Base-by-base conservation (phyloP, 1,140 invertebrate species). In the Diachasmimorpha longicaudata region DNA sequence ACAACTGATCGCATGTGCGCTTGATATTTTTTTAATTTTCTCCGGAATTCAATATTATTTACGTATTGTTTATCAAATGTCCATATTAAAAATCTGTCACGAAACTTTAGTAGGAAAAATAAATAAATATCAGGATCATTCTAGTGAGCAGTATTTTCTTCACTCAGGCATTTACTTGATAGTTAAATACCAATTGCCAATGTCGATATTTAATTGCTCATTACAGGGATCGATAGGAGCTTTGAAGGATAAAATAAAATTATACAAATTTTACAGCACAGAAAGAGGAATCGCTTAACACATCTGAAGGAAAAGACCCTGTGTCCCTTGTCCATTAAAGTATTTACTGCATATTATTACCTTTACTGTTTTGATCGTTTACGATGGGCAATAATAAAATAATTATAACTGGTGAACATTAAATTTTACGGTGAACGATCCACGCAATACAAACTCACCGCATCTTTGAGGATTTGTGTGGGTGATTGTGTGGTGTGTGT, bases 301-400 rank as follows among this genome's bases (percentile, higher is more conserved):
- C 79, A 77, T 81, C 63, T 67, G 39, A 73, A 52, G 76, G 70
- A 79, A n/a, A n/a, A 79, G 74, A 11, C 4, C 13, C 11, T 68
- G 25, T 68, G 75, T 77, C 80, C 75, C 81, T 76, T 80, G 76
- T 82, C 81, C 81, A 82, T 82, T 82, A 82, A 81, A 76, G 79
- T 81, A 80, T 81, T 81, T 82, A 82, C 80, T 82, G 78, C 79
- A 79, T 82, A 81, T 81, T 80, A 82, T 82, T 82, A 80, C 79
- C 78, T 81, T 82, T 82, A 80, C 46, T 36, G 58, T 67, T 83
- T 84, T 79, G 81, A 85, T 86, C 80, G 79, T 86, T 86, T 86
- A 86, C 85, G 86, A 84, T 85, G 80, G 77, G 75, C 79, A 82
- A 86, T 85, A 86, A 86, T 86, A 86, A 88, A 86, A 84, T 86